Conservation (phyloP, 2,888 invertebrate species). For the Erannis defoliaria region DNA sequence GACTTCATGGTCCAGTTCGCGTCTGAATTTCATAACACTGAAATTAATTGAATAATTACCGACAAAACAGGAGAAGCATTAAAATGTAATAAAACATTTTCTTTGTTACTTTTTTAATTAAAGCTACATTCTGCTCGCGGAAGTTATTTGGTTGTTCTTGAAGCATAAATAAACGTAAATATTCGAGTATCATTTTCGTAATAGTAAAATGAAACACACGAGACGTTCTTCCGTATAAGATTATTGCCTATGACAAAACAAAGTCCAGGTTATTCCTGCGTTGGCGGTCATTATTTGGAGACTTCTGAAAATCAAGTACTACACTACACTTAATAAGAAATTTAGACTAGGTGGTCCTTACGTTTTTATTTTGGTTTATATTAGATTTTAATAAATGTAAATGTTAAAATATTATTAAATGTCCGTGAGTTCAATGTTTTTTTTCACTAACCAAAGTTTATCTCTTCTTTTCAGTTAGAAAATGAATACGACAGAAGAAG, state of each 20-base stretch:
- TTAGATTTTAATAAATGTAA: too few relatives aligned
- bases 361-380: too few relatives aligned
- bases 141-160: neutral
- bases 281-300: too few relatives aligned
- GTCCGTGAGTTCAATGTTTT: neutral
- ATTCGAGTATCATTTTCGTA: neutral
- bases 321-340: too few relatives aligned
- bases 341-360: too few relatives aligned
- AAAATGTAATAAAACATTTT: neutral
- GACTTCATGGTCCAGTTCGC: slow-evolving; percentile 22
- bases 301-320: too few relatives aligned
- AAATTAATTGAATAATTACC: slow-evolving; percentile 25
- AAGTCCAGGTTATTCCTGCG: neutral
- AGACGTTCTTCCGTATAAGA: too few relatives aligned
- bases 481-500: slow-evolving; percentile 83
- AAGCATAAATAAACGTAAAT: neutral
- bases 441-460: slow-evolving; percentile 21
- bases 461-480: slow-evolving; percentile 75
- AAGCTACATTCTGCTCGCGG: slow-evolving; percentile 3
- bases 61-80: neutral
- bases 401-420: too few relatives aligned
- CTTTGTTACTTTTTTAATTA: slow-evolving; percentile 10
- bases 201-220: too few relatives aligned
- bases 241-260: too few relatives aligned
- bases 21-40: slow-evolving; percentile 20